Conservation (phyloP, 2,797 vertebrate species). For the Lepilemur ruficaudatus region DNA sequence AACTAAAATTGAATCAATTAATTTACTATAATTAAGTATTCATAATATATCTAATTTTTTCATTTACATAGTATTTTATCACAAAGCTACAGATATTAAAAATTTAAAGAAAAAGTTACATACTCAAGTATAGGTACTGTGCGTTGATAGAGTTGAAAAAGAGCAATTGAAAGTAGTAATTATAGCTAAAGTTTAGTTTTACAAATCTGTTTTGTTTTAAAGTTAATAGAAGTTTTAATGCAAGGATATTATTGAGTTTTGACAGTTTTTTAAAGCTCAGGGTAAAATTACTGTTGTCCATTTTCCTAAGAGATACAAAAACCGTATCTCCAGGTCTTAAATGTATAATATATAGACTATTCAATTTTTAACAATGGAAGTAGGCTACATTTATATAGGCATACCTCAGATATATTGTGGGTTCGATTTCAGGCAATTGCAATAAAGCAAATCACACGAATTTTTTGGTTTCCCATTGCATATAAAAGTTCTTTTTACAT, state of each 20-base stretch:
- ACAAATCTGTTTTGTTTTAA: neutral
- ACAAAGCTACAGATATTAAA: neutral
- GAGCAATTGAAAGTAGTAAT: neutral
- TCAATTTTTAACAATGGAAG: neutral
- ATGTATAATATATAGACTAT: neutral
- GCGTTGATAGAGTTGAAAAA: neutral
- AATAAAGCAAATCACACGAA: neutral
- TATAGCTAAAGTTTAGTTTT: neutral
- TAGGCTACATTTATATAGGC: neutral
- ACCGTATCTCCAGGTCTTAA: neutral
- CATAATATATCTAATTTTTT: neutral
- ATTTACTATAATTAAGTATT: slow-evolving; percentile 28
- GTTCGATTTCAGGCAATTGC: neutral
- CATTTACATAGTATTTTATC: neutral
- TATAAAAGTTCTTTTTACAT: neutral
- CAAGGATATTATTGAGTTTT: neutral
- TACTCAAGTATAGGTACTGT: neutral
- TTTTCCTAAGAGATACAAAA: neutral
- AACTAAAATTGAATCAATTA: neutral
- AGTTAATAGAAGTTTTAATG: slow-evolving; percentile 10
- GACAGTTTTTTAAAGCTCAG: neutral
- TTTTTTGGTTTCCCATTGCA: neutral
- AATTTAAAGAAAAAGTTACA: slow-evolving; percentile 2
- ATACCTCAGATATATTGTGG: neutral
- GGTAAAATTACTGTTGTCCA: neutral